Evolutionary conservation across 2,888 invertebrate genomes (phyloP).

Genomic region (Ephialtes manifestator): DNA sequence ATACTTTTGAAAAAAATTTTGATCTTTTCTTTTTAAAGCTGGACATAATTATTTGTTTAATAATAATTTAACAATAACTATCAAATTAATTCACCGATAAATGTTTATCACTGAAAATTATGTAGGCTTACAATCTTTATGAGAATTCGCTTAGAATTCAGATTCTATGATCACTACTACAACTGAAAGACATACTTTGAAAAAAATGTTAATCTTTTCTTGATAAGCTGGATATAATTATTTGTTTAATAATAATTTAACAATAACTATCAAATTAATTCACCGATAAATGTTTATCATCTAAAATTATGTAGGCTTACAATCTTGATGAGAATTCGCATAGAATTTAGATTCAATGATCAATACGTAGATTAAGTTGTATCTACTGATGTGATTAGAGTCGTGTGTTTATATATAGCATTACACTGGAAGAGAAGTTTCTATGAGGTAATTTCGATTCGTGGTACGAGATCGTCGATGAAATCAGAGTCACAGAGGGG

Average conservation of each 20-base stretch:
- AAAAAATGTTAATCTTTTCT: too few relatives aligned
- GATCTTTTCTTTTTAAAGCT: too few relatives aligned
- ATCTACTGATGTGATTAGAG: not conserved
- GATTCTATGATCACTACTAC: not conserved
- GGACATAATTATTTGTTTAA: too few relatives aligned
- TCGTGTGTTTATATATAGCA: not conserved
- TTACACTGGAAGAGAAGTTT: not conserved
- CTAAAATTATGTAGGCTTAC: too few relatives aligned
- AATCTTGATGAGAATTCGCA: not conserved
- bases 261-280: too few relatives aligned
- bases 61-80: too few relatives aligned
- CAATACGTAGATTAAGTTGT: not conserved
- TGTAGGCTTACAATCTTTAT: not conserved
- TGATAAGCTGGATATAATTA: too few relatives aligned
- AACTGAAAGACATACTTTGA: too few relatives aligned
- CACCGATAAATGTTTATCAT: too few relatives aligned
- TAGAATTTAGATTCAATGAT: not conserved
- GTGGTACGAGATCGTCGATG: conserved; percentile 42
- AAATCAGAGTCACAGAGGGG: conserved; percentile 54
- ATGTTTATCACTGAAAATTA: too few relatives aligned
- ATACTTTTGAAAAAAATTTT: too few relatives aligned
- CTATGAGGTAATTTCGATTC: conserved; percentile 55
- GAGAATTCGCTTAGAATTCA: not conserved
- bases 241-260: not conserved
- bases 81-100: too few relatives aligned